phyloP scores from a whole-genome alignment of 2,888 invertebrate genomes.

The Lottia scabra region DNA sequence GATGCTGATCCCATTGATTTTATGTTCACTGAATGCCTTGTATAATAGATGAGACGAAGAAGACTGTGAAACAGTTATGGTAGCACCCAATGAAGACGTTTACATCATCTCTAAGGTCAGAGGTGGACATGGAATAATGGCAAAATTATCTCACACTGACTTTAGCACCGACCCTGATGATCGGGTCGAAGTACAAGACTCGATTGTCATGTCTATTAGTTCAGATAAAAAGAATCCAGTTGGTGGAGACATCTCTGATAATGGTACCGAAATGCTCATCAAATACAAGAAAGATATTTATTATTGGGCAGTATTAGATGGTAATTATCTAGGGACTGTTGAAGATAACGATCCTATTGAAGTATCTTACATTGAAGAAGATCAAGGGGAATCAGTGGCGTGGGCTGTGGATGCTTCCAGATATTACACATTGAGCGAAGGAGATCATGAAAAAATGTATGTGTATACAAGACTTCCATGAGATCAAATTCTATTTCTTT shows the following conservation, averaged over 20 bases:
- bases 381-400: slow-evolving; percentile 12
- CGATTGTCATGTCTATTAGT: not conserved
- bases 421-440: slow-evolving; percentile 20
- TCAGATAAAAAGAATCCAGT: not conserved
- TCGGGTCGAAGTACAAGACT: not conserved
- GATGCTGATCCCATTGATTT: too few relatives aligned
- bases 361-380: not conserved
- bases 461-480: too few relatives aligned
- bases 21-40: too few relatives aligned
- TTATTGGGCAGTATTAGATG: slow-evolving; percentile 1
- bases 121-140: not conserved
- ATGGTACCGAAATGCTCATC: slow-evolving; percentile 9
- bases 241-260: slow-evolving; percentile 4
- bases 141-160: not conserved
- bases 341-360: not conserved
- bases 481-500: too few relatives aligned
- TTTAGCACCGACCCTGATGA: not conserved
- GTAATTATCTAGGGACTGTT: not conserved
- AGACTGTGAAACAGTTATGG: slow-evolving; percentile 2
- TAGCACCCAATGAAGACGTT: not conserved
- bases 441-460: slow-evolving; percentile 6
- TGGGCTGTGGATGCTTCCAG: slow-evolving; percentile 10
- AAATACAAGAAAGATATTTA: not conserved
- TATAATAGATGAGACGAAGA: not conserved
- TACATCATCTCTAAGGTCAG: not conserved